Evolutionary conservation across 2,888 invertebrate species (phyloP), one percentile per base, ranked within the genome.

Genomic region (Linhomoeus sp.): DNA sequence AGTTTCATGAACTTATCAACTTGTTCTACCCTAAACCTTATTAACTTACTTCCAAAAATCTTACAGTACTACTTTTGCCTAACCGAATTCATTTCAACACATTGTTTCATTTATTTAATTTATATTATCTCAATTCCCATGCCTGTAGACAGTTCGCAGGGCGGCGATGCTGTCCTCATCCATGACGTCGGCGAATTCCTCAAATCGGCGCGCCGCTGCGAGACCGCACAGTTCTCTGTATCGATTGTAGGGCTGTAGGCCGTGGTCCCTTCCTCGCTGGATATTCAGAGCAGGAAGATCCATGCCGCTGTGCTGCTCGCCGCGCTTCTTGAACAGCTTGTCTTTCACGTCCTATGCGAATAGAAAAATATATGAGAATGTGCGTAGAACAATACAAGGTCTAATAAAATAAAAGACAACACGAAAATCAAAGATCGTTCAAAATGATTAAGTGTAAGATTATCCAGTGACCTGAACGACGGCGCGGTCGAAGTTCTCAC

Each of bases 211-310:
- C 0, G 87, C 88, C 47, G 81, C 75, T 64, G 82, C 83, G 41
- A 85, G 68, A 0, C 78, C 78, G 57, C 87, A 88, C 59, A 77
- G 75, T 47, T 77, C 72, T 43, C 85, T 75, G 46, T 33, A 55
- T 0, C 74, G 64, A 0, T 78, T 77, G 59, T 82, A 84, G 0
- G 80, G 71, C 0, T 82, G 77, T 0, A 83, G 70, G 0, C 84
- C 84, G 60, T 85, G 84, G 61, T 85, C 84, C 24, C 84, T 72
- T 0, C 84, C 86, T 45, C 80, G 68, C 64, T 85, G 83, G n/a
- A 90, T 73, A 62, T 90, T 90, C 20, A 90, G 70, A 0, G 88
- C 79, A 23, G 87, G 77, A 45, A 90, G 71, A 68, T 90, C 90
- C 51, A 90, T 72, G 2, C 90, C 90, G 0, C 86, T 56, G 14